A percentile compares a stretch with the other conserved stretches of the same genome.
Conservation (phyloP, 2,797 vertebrate genomes). For the Chloroceryle inda region DNA sequence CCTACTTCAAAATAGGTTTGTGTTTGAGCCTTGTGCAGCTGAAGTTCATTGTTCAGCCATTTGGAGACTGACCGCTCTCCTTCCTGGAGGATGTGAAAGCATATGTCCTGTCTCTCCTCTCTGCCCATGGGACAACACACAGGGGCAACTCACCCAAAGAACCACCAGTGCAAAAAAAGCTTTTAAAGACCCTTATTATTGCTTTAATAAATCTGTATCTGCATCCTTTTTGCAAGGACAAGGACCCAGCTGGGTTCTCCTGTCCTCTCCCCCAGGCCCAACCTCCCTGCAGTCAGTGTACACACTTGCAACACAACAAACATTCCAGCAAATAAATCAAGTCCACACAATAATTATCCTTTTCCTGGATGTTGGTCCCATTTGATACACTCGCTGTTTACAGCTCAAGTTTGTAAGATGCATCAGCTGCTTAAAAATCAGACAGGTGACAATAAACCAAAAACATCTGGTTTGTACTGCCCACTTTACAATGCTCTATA, state of each 20-base stretch:
- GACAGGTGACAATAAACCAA: not conserved
- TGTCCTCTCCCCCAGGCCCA: not conserved
- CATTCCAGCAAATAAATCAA: slow-evolving; percentile 31
- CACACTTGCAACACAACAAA: not conserved
- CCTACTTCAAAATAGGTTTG: not conserved
- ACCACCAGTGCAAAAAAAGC: slow-evolving; percentile 41
- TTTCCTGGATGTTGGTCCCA: not conserved
- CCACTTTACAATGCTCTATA: not conserved
- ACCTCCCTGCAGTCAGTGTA: slow-evolving; percentile 25
- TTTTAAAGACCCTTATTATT: slow-evolving; percentile 74
- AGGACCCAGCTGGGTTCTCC: not conserved
- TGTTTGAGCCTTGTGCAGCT: not conserved
- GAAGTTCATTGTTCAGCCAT: not conserved
- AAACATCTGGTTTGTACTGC: not conserved
- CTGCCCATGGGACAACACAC: not conserved
- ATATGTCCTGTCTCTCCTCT: not conserved
- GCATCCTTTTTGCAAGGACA: slow-evolving; percentile 35
- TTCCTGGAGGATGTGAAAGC: not conserved
- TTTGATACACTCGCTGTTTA: not conserved
- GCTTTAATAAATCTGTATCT: slow-evolving; percentile 72
- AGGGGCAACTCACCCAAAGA: slow-evolving; percentile 18
- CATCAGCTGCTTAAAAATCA: slow-evolving; percentile 42
- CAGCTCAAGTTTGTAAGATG: not conserved
- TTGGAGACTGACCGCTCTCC: not conserved
- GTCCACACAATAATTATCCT: slow-evolving; percentile 19